Percentiles rank a stretch among this genome's conserved stretches.
Conservation (phyloP, 2,113 vertebrate genomes). For the Lycaon pictus region DNA sequence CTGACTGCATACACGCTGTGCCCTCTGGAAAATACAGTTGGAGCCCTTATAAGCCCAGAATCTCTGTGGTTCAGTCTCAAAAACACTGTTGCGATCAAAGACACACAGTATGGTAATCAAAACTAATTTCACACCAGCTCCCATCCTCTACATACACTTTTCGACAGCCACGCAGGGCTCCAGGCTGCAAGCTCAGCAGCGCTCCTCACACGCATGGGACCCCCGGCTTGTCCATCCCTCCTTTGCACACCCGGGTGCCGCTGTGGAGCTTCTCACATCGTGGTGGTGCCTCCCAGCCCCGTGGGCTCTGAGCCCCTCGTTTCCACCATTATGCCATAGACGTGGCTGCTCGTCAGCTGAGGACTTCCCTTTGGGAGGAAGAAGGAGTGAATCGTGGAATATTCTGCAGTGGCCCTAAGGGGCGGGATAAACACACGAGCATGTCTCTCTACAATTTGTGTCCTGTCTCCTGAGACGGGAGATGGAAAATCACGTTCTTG, state of each 20-base stretch:
- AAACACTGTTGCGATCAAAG: neutral
- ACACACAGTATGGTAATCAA: too few species aligned
- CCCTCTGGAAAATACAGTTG: neutral
- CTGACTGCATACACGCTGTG: accelerated
- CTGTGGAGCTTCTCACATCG: neutral
- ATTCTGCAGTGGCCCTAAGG: neutral
- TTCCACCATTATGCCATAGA: neutral
- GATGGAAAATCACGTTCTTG: neutral
- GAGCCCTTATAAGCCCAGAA: neutral
- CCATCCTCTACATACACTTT: accelerated
- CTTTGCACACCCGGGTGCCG: accelerated
- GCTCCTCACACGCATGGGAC: accelerated
- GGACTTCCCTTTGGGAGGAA: neutral
- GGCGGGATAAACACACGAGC: neutral
- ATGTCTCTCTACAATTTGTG: neutral
- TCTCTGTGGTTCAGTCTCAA: neutral
- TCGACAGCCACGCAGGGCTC: neutral
- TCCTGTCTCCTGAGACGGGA: too few species aligned
- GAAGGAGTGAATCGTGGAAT: neutral
- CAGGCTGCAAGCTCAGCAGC: accelerated
- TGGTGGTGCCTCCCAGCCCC: neutral
- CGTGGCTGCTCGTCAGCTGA: accelerated
- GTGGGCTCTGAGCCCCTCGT: neutral
- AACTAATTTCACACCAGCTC: neutral
- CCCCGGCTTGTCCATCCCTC: accelerated